Evolutionary conservation across 2,797 vertebrate species (phyloP).

Genomic region (Danionella dracula): DNA sequence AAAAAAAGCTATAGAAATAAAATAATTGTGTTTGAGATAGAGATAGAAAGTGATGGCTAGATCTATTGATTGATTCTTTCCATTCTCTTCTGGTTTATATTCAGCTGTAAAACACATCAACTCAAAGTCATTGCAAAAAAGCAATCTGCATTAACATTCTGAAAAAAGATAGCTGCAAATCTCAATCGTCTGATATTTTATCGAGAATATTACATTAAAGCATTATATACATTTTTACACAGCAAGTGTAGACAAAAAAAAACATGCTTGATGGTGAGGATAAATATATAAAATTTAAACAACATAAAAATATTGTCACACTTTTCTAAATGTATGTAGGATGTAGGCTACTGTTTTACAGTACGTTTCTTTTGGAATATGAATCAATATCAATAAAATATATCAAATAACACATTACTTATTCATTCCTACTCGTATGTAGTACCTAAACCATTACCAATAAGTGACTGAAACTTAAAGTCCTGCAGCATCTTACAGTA

Average conservation of each 20-base stretch:
- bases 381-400: not conserved
- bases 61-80: slow-evolving; percentile 18
- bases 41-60: no score
- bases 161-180: no score
- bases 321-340: not conserved
- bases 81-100: slow-evolving; percentile 36
- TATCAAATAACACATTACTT: no score
- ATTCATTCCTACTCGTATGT: no score
- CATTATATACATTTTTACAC: slow-evolving; percentile 39
- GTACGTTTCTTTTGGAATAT: not conserved
- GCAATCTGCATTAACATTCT: no score
- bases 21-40: no score
- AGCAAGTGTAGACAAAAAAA: not conserved
- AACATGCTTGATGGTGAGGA: not conserved
- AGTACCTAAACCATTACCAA: no score
- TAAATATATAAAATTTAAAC: slow-evolving; percentile 16
- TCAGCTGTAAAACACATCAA: slow-evolving; percentile 21
- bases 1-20: no score
- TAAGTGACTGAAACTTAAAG: no score
- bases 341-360: not conserved
- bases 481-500: slow-evolving; percentile 41
- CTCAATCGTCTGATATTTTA: no score
- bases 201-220: slow-evolving; percentile 24
- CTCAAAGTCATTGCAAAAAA: not conserved
- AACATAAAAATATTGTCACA: not conserved